Base-by-base conservation (phyloP, 2,113 vertebrate species). In the Hippocampus barbouri region DNA sequence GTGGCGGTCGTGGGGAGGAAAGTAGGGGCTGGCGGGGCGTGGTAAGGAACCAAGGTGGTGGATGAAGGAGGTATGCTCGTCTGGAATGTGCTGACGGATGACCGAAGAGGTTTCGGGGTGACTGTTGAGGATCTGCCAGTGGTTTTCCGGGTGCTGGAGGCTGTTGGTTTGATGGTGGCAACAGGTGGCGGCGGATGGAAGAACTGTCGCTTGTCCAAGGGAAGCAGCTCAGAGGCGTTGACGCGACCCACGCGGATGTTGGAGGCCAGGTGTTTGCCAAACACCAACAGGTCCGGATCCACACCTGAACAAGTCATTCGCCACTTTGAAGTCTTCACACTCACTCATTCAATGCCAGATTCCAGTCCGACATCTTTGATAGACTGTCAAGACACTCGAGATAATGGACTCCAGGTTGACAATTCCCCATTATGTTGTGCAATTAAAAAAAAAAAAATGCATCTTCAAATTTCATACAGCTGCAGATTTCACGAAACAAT, bases 271-370 rank as follows among this genome's bases (percentile, higher is more conserved):
- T 89, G 72, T 67, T 95, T 96, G 74, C 93, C 93, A 87, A 98
- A 99, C 85, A 98, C 88, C 74, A 99, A 89, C 84, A 98, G 89
- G 79, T 99, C 97, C 25, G 97, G 96, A 90, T 98, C 96, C 72
- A 91, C 85, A 64, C 97, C 97, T 98, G 11, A 69, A 1, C 1
- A 63, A 73, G 45, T 38, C 11, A 51, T 34, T 47, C 9, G 10
- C 27, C 25, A 61, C 15, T 5, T 61, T 61, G 18, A 59, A 4
- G 14, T 59, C 56, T 59, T 59, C 27, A 14, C 25, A 15, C 23
- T 5, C 14, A 56, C n/a, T 23, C 9, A 54, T 23, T 8, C 6
- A 3, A 18, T 7, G 20, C 4, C 6, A 20, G 16, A 23, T 23
- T n/a, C n/a, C 23, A 25, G 4, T 59, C 2, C 10, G 9, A 27